A percentile compares a stretch with the other conserved stretches of the same genome.
Evolutionary conservation across 2,797 vertebrate species (phyloP).

Genomic region (Spatula clypeata): DNA sequence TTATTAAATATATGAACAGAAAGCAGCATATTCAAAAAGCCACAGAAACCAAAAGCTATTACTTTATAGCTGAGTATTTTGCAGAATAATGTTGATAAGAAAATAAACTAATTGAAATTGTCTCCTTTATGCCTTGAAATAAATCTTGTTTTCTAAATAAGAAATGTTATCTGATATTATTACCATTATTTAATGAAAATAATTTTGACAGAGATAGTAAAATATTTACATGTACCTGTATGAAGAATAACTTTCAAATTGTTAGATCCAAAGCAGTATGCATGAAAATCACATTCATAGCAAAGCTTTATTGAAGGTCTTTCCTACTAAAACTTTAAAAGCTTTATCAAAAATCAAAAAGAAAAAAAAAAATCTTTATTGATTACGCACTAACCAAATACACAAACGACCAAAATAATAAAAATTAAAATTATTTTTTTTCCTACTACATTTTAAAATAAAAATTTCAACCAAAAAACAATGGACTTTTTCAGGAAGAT

Average conservation of each 20-base stretch:
- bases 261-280: background rate
- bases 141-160: background rate
- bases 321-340: background rate
- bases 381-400: background rate
- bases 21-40: background rate
- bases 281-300: background rate
- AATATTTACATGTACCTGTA: background rate
- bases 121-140: background rate
- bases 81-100: accelerated
- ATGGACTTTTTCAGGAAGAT: background rate
- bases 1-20: background rate
- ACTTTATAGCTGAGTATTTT: background rate
- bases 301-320: background rate
- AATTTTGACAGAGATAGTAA: background rate
- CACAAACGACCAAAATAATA: background rate
- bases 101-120: background rate
- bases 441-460: background rate
- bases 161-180: background rate
- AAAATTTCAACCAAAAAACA: background rate
- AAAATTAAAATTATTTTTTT: no score
- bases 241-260: background rate
- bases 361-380: background rate
- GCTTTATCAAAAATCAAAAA: background rate
- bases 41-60: background rate
- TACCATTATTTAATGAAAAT: background rate